Conservation (phyloP, 1,140 invertebrate species). For the Cephus cinctus region DNA sequence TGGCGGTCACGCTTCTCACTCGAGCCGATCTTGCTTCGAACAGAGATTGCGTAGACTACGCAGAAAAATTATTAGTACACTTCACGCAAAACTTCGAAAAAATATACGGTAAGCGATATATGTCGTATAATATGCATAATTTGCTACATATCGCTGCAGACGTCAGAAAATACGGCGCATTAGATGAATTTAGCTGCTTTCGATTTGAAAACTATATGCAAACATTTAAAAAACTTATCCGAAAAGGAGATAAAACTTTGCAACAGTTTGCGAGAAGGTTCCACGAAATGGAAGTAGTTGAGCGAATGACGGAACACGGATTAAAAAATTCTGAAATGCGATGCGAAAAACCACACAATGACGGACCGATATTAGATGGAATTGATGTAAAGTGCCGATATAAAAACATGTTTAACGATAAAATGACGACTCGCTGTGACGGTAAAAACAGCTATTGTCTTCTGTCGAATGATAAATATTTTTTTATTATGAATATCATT, state of each 20-base stretch:
- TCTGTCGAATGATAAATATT: too few species aligned
- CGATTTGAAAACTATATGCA: conserved; percentile 38
- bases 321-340: too few species aligned
- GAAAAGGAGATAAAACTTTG: conserved; percentile 5
- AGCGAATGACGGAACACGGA: too few species aligned
- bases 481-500: too few species aligned
- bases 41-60: conserved; percentile 5
- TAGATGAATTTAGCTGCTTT: conserved; percentile 43
- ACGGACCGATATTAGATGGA: too few species aligned
- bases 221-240: conserved; percentile 2
- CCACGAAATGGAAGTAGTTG: too few species aligned
- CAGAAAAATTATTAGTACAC: conserved; percentile 7
- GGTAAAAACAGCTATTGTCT: too few species aligned
- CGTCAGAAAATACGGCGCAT: conserved; percentile 30
- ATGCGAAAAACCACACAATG: too few species aligned
- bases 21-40: not conserved
- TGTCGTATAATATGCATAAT: conserved; percentile 19
- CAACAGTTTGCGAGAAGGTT: conserved; percentile 8
- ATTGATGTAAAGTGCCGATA: too few species aligned
- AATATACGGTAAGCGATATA: conserved; percentile 17
- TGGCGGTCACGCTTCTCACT: conserved; percentile 10
- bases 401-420: too few species aligned
- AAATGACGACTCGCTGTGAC: too few species aligned
- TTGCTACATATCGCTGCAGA: conserved; percentile 41
- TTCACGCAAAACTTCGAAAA: conserved; percentile 11